A percentile compares a stretch with the other conserved stretches of the same genome.
Conservation (phyloP, 2,797 vertebrate genomes). For the Pseudochaenichthys georgianus region DNA sequence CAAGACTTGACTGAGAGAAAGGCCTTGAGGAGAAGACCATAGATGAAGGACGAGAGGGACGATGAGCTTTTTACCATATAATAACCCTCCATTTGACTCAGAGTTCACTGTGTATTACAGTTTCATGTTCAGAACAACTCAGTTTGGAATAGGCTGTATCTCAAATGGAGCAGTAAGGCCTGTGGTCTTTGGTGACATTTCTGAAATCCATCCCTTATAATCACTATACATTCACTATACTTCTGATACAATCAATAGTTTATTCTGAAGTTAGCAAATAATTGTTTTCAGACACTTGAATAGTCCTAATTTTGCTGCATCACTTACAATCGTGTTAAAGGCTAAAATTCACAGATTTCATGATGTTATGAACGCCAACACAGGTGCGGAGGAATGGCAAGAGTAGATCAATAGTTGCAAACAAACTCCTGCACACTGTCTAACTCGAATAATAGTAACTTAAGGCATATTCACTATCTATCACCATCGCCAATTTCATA, state of each 20-base stretch:
- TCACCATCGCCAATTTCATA: too few species aligned
- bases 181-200: background rate
- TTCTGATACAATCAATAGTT: background rate
- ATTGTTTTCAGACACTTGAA: background rate
- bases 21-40: background rate
- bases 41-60: constrained; percentile 1
- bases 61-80: constrained; percentile 7
- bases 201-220: background rate
- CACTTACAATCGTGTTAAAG: background rate
- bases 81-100: background rate
- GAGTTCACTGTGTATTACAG: background rate
- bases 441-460: too few species aligned
- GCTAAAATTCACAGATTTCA: background rate
- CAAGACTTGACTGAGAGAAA: background rate
- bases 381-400: too few species aligned
- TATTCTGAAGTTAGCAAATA: background rate
- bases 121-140: constrained; percentile 13
- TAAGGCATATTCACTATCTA: too few species aligned
- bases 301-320: background rate
- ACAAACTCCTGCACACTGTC: too few species aligned
- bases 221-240: background rate
- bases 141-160: background rate
- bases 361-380: background rate
- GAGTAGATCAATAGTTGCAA: too few species aligned
- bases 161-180: constrained; percentile 7